Percentiles rank a stretch among this genome's conserved stretches.
Evolutionary conservation across 2,113 vertebrate genomes (phyloP).

Genomic region (Seriola quinqueradiata): DNA sequence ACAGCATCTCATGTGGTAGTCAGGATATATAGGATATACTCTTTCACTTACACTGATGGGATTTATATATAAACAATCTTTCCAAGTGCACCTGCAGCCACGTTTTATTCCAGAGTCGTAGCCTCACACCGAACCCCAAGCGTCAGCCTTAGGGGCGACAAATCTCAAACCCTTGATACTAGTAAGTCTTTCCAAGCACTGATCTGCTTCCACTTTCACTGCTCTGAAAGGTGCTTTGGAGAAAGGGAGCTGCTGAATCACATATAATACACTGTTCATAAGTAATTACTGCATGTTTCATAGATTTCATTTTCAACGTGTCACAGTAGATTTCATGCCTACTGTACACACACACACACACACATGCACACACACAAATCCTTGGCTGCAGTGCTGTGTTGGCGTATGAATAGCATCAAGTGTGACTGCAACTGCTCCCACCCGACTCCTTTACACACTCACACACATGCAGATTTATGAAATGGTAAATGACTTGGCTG

Average conservation of each 20-base stretch:
- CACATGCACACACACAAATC: background rate
- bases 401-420: background rate
- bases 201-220: background rate
- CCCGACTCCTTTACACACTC: slow-evolving; percentile 3
- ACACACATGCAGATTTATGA: slow-evolving; percentile 22
- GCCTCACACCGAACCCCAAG: background rate
- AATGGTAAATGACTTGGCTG: slow-evolving; percentile 25
- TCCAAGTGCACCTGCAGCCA: background rate
- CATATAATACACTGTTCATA: background rate
- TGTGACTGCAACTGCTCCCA: background rate
- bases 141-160: background rate
- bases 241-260: background rate
- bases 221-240: background rate
- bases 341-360: background rate
- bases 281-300: slow-evolving; percentile 2
- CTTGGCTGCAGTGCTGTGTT: background rate
- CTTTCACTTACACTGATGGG: background rate
- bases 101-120: background rate
- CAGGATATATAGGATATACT: background rate
- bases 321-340: background rate
- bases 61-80: background rate
- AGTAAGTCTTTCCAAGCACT: too few species aligned
- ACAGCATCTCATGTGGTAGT: background rate
- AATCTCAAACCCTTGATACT: background rate
- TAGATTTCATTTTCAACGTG: background rate